These are phyloP conservation scores for Tipula helvola DNA, from an alignment of 2,888 invertebrate genomes.

Conservation along the genomic window DNA sequence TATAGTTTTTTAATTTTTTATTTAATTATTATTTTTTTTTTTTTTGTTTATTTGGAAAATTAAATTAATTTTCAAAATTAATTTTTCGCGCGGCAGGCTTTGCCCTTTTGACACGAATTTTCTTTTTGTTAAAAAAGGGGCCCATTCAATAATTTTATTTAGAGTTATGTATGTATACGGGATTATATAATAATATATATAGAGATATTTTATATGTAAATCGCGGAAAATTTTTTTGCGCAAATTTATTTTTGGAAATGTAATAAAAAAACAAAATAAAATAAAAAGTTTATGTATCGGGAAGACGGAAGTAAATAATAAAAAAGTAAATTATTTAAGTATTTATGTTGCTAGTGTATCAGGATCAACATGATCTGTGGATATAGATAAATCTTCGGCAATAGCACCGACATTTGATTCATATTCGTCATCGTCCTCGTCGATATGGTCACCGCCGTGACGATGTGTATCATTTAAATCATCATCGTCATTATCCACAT, in stretches of 20 bases:
- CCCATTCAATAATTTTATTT: not conserved
- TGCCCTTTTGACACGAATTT: not conserved
- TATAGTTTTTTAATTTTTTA: not conserved
- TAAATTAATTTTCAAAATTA: not conserved
- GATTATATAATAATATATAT: not conserved
- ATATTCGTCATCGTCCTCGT: not conserved
- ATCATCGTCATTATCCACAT: not conserved
- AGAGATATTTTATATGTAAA: not conserved
- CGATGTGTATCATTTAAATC: not conserved
- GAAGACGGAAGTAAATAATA: not conserved
- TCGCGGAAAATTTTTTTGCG: not conserved
- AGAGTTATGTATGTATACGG: not conserved
- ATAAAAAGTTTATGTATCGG: not conserved
- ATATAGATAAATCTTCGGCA: constrained; percentile 11
- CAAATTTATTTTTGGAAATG: not conserved
- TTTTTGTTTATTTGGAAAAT: not conserved
- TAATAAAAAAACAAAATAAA: not conserved
- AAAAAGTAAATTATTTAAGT: not conserved
- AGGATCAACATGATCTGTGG: constrained; percentile 8
- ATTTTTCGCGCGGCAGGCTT: not conserved
- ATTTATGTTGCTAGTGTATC: not conserved
- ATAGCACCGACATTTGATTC: not conserved
- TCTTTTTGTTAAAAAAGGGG: not conserved
- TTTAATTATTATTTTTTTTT: not conserved
- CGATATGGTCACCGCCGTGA: not conserved